Percentiles rank a stretch among this genome's conserved stretches.
Conservation (phyloP, 2,113 vertebrate species). For the Albula goreensis region DNA sequence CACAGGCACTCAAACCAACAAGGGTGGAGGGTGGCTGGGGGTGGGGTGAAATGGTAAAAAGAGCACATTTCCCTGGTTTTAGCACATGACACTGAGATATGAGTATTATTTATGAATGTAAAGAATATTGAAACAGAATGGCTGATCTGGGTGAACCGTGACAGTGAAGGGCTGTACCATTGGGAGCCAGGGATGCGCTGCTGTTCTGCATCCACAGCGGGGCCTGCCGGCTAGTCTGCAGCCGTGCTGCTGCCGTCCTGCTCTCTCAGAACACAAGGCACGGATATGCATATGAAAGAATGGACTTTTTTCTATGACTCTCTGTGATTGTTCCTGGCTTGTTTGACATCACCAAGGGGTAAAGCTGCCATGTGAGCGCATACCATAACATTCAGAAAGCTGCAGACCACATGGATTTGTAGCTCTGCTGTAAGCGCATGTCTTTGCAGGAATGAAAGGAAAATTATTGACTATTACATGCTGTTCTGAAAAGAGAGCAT, state of each 20-base stretch:
- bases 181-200: slow-evolving; percentile 2
- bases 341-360: not conserved
- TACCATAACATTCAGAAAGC: not conserved
- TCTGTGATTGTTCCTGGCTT: not conserved
- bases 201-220: not conserved
- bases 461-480: not conserved
- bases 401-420: not conserved
- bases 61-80: not conserved
- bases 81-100: not conserved
- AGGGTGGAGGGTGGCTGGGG: not conserved
- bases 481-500: not conserved
- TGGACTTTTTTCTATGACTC: not conserved
- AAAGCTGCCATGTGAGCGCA: not conserved
- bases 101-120: not conserved
- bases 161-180: not conserved
- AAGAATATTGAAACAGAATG: slow-evolving; percentile 18
- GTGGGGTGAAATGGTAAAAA: not conserved
- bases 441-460: not conserved
- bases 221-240: not conserved
- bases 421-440: not conserved
- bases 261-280: not conserved
- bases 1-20: not conserved
- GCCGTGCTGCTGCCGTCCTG: not conserved
- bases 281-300: not conserved
- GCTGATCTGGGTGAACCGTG: slow-evolving; percentile 5